Conservation (phyloP, 2,797 vertebrate genomes). For the Octomys mimax region DNA sequence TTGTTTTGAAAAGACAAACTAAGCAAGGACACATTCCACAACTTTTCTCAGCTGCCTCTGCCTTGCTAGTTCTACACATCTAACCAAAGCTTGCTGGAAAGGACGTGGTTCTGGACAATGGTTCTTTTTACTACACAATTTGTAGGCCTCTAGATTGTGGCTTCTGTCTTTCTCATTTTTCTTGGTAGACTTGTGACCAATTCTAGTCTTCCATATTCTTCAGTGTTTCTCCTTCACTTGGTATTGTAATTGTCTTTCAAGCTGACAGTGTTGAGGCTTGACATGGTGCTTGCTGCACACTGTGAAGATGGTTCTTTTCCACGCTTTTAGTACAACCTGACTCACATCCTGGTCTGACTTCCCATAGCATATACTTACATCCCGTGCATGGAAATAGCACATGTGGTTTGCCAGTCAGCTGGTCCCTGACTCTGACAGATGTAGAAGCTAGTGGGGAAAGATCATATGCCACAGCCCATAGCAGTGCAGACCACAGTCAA, state of each 20-base stretch:
- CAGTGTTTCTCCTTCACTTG: neutral
- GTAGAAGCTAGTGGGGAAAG: constrained; percentile 2
- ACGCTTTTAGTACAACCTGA: constrained; percentile 62
- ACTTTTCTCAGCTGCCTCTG: neutral
- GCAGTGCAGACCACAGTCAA: accelerated
- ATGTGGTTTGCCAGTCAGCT: neutral
- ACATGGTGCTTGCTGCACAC: neutral
- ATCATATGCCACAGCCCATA: neutral
- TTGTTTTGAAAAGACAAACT: constrained; percentile 46
- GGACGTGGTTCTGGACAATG: neutral
- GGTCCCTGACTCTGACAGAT: neutral
- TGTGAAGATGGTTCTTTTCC: constrained; percentile 70
- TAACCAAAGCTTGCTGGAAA: neutral
- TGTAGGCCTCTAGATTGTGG: neutral
- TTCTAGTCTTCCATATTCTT: neutral
- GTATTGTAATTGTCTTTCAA: constrained; percentile 26
- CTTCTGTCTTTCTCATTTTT: neutral
- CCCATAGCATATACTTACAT: neutral
- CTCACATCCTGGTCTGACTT: constrained; percentile 75
- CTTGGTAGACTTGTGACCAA: neutral
- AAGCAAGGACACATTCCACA: neutral
- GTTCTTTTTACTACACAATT: constrained; percentile 14
- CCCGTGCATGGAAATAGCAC: constrained; percentile 76
- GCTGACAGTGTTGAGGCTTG: neutral
- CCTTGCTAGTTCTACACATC: neutral